These are phyloP conservation scores for Diabrotica virgifera DNA, from an alignment of 1,140 invertebrate genomes.

Conservation along the genomic window DNA sequence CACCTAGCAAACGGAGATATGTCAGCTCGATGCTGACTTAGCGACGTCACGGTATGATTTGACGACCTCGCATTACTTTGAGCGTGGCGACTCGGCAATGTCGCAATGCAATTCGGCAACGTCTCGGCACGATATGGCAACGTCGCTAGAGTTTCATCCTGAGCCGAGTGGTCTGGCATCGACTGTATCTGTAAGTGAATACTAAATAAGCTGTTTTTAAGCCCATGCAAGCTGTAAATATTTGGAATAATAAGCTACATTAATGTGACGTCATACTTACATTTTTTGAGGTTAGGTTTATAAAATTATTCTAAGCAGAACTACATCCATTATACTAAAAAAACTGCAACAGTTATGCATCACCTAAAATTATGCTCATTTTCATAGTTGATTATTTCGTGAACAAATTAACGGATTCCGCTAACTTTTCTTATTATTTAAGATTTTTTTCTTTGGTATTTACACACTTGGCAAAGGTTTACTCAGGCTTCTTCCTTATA, in stretches of 20 bases:
- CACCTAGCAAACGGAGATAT: slow-evolving; percentile 45
- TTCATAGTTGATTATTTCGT: too few species aligned
- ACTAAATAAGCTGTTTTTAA: slow-evolving; percentile 10
- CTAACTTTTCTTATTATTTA: too few species aligned
- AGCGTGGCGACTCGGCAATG: slow-evolving; percentile 21
- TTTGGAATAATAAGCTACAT: neutral
- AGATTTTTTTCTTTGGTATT: too few species aligned
- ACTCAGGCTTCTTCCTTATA: too few species aligned
- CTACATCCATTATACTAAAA: too few species aligned
- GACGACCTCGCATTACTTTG: slow-evolving; percentile 22
- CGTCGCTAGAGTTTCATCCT: neutral
- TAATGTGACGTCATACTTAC: too few species aligned
- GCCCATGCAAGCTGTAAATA: slow-evolving; percentile 29
- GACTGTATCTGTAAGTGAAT: slow-evolving; percentile 13
- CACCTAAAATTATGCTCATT: too few species aligned
- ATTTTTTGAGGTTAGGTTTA: too few species aligned
- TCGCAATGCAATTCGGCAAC: slow-evolving; percentile 4
- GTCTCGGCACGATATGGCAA: slow-evolving; percentile 7
- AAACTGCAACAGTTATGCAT: too few species aligned
- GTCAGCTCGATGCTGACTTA: slow-evolving; percentile 32
- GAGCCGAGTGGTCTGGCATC: neutral
- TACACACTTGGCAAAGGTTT: too few species aligned
- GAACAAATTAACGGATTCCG: too few species aligned
- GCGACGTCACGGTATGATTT: slow-evolving; percentile 15
- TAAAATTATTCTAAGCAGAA: too few species aligned